Evolutionary conservation across 2,888 invertebrate genomes (phyloP).

Genomic region (Nemapogon koenigi): DNA sequence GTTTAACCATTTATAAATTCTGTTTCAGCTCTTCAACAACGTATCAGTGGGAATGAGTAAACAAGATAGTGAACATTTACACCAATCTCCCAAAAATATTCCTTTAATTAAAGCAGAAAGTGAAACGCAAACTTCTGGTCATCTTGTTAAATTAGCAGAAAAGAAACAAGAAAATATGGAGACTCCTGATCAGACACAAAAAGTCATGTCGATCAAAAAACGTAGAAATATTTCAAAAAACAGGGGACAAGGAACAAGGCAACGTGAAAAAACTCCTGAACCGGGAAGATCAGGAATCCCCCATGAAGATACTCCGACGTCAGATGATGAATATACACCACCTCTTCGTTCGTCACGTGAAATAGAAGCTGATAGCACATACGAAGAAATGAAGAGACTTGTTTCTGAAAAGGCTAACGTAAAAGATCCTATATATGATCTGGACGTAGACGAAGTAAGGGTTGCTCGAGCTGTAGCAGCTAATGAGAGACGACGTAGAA

Average conservation of each 20-base stretch:
- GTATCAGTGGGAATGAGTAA: conserved; percentile 37
- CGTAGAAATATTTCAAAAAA: conserved; percentile 68
- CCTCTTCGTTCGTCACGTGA: conserved; percentile 40
- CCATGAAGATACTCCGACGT: conserved; percentile 70
- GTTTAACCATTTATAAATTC: no score
- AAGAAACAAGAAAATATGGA: conserved; percentile 34
- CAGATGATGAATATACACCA: conserved; percentile 50
- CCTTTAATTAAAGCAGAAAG: conserved; percentile 39
- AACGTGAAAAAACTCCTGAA: conserved; percentile 58
- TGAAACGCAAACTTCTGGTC: conserved; percentile 37
- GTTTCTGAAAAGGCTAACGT: conserved; percentile 41
- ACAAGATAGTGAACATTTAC: conserved; percentile 24
- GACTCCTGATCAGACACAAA: conserved; percentile 48
- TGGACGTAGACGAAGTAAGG: conserved; percentile 49
- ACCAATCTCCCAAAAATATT: conserved; percentile 29
- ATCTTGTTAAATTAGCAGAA: conserved; percentile 29
- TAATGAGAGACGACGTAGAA: conserved; percentile 50
- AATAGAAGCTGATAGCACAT: conserved; percentile 54
- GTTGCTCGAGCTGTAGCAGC: conserved; percentile 49
- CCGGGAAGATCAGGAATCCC: conserved; percentile 51
- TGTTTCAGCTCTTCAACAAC: conserved; percentile 28
- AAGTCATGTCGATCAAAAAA: conserved; percentile 64
- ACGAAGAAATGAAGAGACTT: conserved; percentile 54
- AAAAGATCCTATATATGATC: conserved; percentile 53
- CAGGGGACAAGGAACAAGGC: conserved; percentile 49